Conservation (phyloP, 2,113 vertebrate genomes). For the Cottus gobio region DNA sequence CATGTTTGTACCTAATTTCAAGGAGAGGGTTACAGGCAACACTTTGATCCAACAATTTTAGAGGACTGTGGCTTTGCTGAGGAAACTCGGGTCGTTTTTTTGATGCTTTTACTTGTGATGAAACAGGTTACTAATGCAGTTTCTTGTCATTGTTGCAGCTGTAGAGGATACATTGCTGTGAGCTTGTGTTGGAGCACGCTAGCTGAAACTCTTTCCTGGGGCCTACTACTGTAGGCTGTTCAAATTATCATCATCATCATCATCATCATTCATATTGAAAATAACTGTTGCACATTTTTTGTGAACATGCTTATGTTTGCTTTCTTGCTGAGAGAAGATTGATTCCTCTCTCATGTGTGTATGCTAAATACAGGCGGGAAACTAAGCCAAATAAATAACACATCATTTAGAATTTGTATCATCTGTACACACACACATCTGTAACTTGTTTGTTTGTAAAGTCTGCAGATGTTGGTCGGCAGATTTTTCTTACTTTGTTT, state of each 20-base stretch:
- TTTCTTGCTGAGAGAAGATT: background rate
- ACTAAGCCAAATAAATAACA: background rate
- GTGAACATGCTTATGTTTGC: background rate
- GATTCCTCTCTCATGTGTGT: background rate
- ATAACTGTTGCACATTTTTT: background rate
- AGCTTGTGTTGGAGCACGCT: background rate
- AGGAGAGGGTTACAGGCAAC: conserved; percentile 63
- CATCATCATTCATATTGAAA: background rate
- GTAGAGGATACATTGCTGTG: conserved; percentile 9
- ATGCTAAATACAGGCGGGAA: background rate
- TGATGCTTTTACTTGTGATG: conserved; percentile 39
- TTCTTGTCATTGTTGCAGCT: conserved; percentile 25
- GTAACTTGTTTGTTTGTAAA: background rate
- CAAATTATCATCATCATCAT: background rate
- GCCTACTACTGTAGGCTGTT: background rate
- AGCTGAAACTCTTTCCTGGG: background rate
- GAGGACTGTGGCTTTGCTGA: conserved; percentile 38
- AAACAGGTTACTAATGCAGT: conserved; percentile 27
- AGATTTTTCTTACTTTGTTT: background rate
- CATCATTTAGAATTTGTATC: background rate
- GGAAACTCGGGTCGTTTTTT: conserved; percentile 26
- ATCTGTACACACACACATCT: background rate
- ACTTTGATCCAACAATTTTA: conserved; percentile 56
- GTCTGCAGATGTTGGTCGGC: background rate
- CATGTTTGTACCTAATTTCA: conserved; percentile 66